A percentile compares a stretch with the other conserved stretches of the same genome.
phyloP scores from a whole-genome alignment of 2,113 vertebrate species.

The Oryzias celebensis region DNA sequence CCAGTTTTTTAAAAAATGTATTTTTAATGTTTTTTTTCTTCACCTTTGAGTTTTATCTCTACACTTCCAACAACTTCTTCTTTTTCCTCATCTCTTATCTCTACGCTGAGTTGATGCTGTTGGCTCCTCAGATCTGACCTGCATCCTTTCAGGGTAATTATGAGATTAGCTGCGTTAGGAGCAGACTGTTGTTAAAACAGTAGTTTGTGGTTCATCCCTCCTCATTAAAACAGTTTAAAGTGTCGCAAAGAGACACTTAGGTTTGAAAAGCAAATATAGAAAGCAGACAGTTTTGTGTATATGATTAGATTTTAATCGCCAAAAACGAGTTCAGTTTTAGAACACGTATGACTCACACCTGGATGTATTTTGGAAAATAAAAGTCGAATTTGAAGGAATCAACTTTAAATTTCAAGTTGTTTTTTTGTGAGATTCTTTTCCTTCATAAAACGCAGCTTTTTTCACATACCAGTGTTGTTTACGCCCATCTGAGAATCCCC shows the following conservation, averaged over 20 bases:
- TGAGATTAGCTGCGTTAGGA: slow-evolving; percentile 56
- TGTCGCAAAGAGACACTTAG: slow-evolving; percentile 34
- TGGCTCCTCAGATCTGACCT: slow-evolving; percentile 55
- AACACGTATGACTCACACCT: not conserved
- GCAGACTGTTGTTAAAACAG: slow-evolving; percentile 52
- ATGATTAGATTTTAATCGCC: not conserved
- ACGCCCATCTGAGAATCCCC: slow-evolving; percentile 53
- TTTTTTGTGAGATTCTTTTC: slow-evolving; percentile 18
- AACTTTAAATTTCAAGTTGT: slow-evolving; percentile 1
- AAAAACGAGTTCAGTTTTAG: slow-evolving; percentile 2
- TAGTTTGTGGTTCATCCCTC: slow-evolving; percentile 50
- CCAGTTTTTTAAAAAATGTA: slow-evolving; percentile 8
- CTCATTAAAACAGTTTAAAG: slow-evolving; percentile 26
- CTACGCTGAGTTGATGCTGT: slow-evolving; percentile 54
- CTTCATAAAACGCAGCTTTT: slow-evolving; percentile 5
- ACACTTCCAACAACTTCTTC: slow-evolving; percentile 42
- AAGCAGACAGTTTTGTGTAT: slow-evolving; percentile 18
- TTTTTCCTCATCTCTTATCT: slow-evolving; percentile 29
- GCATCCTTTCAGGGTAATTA: slow-evolving; percentile 62
- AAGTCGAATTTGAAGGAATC: not conserved
- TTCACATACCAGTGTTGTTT: not conserved
- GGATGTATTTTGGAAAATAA: not conserved
- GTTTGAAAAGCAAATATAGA: slow-evolving; percentile 5
- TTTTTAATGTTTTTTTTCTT: slow-evolving; percentile 14
- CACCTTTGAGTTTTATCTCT: not conserved